Percentiles rank a stretch among this genome's conserved stretches.
phyloP scores from a whole-genome alignment of 2,888 invertebrate species.

The Ypsolopha scabrella region DNA sequence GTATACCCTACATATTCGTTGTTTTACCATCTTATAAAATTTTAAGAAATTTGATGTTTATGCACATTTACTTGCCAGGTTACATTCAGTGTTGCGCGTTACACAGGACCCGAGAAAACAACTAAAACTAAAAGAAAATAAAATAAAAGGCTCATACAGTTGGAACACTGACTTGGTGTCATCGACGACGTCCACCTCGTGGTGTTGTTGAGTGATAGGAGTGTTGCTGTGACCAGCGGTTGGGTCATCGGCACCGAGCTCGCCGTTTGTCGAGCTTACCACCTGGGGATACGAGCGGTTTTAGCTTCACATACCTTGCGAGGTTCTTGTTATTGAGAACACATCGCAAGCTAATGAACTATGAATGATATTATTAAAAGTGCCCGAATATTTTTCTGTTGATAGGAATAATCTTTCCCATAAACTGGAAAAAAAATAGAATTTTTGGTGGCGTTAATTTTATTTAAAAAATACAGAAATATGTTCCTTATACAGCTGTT shows the following conservation, averaged over 20 bases:
- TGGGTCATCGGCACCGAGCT: conserved; percentile 94
- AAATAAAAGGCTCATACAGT: conserved; percentile 43
- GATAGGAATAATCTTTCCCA: too few relatives aligned
- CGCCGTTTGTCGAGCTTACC: conserved; percentile 97
- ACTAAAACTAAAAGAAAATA: conserved; percentile 1
- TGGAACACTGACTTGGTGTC: conserved; percentile 93
- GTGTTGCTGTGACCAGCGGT: conserved; percentile 98
- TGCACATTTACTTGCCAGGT: too few relatives aligned
- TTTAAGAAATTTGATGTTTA: too few relatives aligned
- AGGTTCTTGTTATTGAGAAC: conserved; percentile 2
- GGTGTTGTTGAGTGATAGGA: conserved; percentile 92
- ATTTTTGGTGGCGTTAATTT: too few relatives aligned
- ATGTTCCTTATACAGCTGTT: too few relatives aligned
- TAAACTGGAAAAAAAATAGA: too few relatives aligned
- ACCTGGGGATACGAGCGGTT: conserved; percentile 71
- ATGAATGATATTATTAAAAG: too few relatives aligned
- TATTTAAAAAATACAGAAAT: too few relatives aligned
- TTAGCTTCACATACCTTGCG: neutral
- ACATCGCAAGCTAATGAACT: too few relatives aligned
- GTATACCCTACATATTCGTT: too few relatives aligned
- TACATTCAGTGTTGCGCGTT: neutral
- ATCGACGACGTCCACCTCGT: conserved; percentile 95
- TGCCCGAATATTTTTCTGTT: too few relatives aligned
- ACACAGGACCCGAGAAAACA: neutral
- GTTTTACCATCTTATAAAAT: too few relatives aligned